Base-by-base conservation (phyloP, 2,888 invertebrate species). In the Liopterus haemorrhoidalis region DNA sequence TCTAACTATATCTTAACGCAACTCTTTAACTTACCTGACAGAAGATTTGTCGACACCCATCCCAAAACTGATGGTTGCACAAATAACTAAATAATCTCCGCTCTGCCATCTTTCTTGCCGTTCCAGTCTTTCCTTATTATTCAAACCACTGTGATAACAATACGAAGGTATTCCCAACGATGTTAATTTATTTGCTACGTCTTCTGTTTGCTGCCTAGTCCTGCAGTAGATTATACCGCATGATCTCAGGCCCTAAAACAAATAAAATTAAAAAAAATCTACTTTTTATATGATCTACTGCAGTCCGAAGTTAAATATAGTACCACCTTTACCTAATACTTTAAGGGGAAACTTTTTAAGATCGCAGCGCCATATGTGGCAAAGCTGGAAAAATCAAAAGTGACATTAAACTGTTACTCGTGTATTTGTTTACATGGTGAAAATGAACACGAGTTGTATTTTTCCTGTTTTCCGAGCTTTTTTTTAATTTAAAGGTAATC, bases 41-140 rank as follows among this genome's bases (percentile, higher is more conserved):
- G 86, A 80, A 2, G 88, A 81, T 68, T 99, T 99, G 67, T 99
- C 97, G 2, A 99, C 93, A 33, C 99, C 99, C 99, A 99, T 99
- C 25, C 99, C 99, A 70, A 99, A 99, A 60, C 95, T 95, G 46
- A 97, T 85, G 0, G 99, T 99, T 3, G 99, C 97, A 52, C 88
- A 88, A 54, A 99, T 95, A 19, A 96, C 86, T 2, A 89, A 82
- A 57, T 83, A 81, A 54, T 82, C 81, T 1, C 96, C 96, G 22
- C 73, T 73, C 71, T 92, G 91, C 97, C 97, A 99, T 52, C 84
- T 81, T 62, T 88, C 85, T 69, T 99, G 97, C 24, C 85, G 83
- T 35, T 78, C 73, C 39, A 80, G 75, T 41, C 95, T 75, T 39
- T 89, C 83, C 1, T 73, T 70, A 33, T 79, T 76, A 59, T 82